Conservation (phyloP, 2,797 vertebrate genomes). For the Heteromormyrus szaboi region DNA sequence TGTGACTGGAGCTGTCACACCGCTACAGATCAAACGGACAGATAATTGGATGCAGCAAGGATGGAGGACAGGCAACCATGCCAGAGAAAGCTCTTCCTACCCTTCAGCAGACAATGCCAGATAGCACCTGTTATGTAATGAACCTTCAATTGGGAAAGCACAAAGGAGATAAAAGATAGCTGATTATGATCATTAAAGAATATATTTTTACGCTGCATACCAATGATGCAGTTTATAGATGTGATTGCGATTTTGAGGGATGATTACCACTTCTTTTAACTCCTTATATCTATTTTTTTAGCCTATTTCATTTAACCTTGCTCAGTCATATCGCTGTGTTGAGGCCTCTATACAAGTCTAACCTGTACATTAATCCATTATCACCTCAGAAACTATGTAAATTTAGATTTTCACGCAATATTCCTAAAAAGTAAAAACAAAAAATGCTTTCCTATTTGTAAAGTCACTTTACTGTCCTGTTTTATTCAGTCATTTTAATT, state of each 20-base stretch:
- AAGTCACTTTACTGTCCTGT: background rate
- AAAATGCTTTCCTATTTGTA: background rate
- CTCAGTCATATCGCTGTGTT: background rate
- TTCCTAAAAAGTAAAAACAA: background rate
- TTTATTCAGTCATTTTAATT: background rate
- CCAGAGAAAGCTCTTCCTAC: background rate
- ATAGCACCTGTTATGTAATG: background rate
- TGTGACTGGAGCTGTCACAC: conserved; percentile 13
- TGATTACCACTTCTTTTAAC: background rate
- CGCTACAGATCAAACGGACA: background rate
- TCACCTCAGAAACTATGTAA: background rate
- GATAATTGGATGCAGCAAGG: background rate
- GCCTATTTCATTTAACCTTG: background rate
- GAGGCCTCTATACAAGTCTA: background rate
- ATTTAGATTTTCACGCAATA: background rate
- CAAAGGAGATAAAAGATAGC: background rate
- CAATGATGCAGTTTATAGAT: background rate
- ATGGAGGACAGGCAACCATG: background rate
- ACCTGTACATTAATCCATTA: background rate
- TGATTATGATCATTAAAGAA: background rate
- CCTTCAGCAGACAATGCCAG: background rate
- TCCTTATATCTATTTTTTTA: background rate
- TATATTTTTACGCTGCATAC: background rate
- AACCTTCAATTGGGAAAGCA: background rate
- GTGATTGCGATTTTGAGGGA: background rate